Evolutionary conservation across 2,888 invertebrate genomes (phyloP).

Genomic region (Perdita meconis): DNA sequence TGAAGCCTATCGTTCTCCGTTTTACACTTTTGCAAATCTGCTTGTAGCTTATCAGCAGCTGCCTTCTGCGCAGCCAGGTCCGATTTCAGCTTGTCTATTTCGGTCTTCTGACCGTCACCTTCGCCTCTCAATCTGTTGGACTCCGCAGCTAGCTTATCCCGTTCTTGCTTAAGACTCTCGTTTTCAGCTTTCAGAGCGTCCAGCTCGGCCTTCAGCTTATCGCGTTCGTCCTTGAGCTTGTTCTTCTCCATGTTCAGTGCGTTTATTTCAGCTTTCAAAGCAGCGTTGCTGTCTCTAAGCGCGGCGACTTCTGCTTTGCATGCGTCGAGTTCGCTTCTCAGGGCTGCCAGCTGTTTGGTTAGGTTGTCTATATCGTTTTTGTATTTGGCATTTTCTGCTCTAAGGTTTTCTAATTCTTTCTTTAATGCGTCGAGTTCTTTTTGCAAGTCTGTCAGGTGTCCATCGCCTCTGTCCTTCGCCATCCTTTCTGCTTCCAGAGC

Average conservation of each 20-base stretch:
- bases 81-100: slow-evolving; percentile 52
- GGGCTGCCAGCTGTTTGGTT: slow-evolving; percentile 19
- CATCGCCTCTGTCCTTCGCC: slow-evolving; percentile 47
- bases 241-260: slow-evolving; percentile 58
- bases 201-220: slow-evolving; percentile 27
- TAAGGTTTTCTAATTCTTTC: slow-evolving; percentile 62
- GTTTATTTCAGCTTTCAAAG: slow-evolving; percentile 36
- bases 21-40: slow-evolving; percentile 59
- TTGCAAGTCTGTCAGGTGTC: slow-evolving; percentile 55
- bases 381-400: slow-evolving; percentile 54
- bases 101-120: slow-evolving; percentile 41
- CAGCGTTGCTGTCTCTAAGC: slow-evolving; percentile 39
- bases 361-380: slow-evolving; percentile 31
- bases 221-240: slow-evolving; percentile 59
- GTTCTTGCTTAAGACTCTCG: slow-evolving; percentile 39
- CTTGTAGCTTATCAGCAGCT: slow-evolving; percentile 47
- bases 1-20: slow-evolving; percentile 52
- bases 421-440: slow-evolving; percentile 63
- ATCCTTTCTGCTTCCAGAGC: slow-evolving; percentile 42
- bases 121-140: slow-evolving; percentile 43
- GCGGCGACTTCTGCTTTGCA: slow-evolving; percentile 61
- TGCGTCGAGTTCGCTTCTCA: slow-evolving; percentile 63
- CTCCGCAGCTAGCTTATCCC: slow-evolving; percentile 38
- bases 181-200: slow-evolving; percentile 49
- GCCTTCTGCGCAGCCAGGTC: slow-evolving; percentile 40